Conservation (phyloP, 2,797 vertebrate species). For the Buphagus erythrorhynchus region DNA sequence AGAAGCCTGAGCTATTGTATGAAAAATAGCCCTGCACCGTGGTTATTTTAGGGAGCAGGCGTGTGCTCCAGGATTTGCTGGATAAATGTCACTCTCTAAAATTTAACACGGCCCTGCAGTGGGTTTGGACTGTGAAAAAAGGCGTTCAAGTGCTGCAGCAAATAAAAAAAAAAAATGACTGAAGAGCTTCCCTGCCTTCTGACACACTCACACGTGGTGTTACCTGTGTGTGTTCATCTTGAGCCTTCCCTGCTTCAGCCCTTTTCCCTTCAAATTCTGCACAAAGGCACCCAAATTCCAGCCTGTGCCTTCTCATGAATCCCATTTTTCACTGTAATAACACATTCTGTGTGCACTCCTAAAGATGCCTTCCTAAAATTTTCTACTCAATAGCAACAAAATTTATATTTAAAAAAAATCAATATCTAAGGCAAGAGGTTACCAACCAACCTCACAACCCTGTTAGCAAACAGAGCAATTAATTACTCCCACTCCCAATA, state of each 20-base stretch:
- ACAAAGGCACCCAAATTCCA: not conserved
- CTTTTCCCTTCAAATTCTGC: not conserved
- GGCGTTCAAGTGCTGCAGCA: not conserved
- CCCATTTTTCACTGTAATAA: not conserved
- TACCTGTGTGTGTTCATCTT: not conserved
- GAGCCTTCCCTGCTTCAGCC: not conserved
- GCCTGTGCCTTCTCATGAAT: not conserved
- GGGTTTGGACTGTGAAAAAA: not conserved
- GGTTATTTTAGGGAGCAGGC: conserved; percentile 76
- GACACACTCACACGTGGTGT: not conserved
- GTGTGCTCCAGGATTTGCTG: conserved; percentile 70
- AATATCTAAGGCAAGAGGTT: not conserved
- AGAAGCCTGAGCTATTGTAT: conserved; percentile 47
- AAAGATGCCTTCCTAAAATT: not conserved
- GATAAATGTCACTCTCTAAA: conserved; percentile 70
- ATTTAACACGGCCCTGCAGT: conserved; percentile 47
- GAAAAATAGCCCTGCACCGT: conserved; percentile 41
- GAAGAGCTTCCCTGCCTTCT: not conserved
- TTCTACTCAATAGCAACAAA: not conserved
- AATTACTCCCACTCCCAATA: not conserved
- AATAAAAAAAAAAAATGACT: not conserved
- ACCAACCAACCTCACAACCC: not conserved
- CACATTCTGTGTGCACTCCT: not conserved
- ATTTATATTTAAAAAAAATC: not conserved
- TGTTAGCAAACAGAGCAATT: not conserved